Evolutionary conservation across 1,140 invertebrate species (phyloP).

Genomic region (Micrasema longulum): DNA sequence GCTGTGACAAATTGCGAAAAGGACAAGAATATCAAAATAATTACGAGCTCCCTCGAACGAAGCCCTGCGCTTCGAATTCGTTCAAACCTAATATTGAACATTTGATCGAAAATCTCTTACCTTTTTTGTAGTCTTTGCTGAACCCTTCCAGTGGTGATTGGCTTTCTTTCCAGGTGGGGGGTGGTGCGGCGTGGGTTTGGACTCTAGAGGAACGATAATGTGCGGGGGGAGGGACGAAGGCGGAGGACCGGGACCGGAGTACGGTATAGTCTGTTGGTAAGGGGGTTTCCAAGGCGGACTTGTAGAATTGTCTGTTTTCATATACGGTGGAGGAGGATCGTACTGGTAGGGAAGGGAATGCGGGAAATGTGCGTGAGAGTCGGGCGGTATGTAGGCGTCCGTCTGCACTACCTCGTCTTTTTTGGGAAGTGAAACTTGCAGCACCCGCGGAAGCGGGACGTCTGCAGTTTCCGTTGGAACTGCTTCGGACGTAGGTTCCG

Average conservation of each 20-base stretch:
- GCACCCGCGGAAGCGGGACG: background rate
- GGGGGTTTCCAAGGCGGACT: slow-evolving; percentile 20
- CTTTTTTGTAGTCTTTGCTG: slow-evolving; percentile 13
- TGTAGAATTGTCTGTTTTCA: background rate
- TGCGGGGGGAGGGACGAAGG: background rate
- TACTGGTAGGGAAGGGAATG: background rate
- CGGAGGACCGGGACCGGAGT: slow-evolving; percentile 9
- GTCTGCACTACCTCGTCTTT: background rate
- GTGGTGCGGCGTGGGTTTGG: background rate
- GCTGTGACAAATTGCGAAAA: too few species aligned
- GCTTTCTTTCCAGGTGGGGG: slow-evolving; percentile 9
- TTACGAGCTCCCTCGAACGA: too few species aligned
- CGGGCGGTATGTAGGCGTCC: too few species aligned
- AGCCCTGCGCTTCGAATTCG: too few species aligned
- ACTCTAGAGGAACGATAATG: background rate
- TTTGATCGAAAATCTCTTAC: background rate
- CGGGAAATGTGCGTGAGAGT: background rate
- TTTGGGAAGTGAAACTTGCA: slow-evolving; percentile 1
- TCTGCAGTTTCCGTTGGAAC: background rate
- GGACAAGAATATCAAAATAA: too few species aligned
- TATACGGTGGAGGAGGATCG: background rate
- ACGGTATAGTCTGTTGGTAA: slow-evolving; percentile 5
- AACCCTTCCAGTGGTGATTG: slow-evolving; percentile 9
- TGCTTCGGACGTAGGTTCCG: background rate
- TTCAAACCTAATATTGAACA: too few species aligned